Percentiles rank a stretch among this genome's conserved stretches.
These are phyloP conservation scores for Cyanoramphus novaezelandiae DNA, from an alignment of 2,113 vertebrate genomes.

Conservation along the genomic window DNA sequence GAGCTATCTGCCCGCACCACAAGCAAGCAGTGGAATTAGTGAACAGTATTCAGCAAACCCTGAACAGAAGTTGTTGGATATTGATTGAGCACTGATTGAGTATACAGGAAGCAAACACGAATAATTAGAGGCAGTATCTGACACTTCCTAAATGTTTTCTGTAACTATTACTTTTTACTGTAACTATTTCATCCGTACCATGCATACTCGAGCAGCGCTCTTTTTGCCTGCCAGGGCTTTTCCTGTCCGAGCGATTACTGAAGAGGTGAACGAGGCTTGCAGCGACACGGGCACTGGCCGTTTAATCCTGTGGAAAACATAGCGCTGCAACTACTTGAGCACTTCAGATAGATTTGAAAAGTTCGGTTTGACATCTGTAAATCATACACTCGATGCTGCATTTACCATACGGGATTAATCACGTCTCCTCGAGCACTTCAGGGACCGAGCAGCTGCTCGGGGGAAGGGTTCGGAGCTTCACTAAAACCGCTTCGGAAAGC, in stretches of 20 bases:
- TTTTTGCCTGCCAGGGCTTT: neutral
- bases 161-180: neutral
- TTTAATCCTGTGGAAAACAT: neutral
- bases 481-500: neutral
- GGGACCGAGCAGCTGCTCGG: neutral
- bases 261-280: accelerated
- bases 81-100: neutral
- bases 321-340: neutral
- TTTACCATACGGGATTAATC: accelerated
- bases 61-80: neutral
- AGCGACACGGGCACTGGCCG: neutral
- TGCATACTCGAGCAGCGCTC: neutral
- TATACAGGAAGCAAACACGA: neutral
- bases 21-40: neutral
- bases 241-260: accelerated
- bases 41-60: neutral
- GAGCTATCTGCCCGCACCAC: neutral
- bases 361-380: neutral
- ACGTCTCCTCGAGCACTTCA: neutral
- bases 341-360: neutral
- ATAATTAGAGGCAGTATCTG: neutral
- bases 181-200: neutral
- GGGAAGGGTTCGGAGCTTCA: neutral
- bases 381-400: accelerated
- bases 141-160: neutral